Percentiles rank a stretch among this genome's conserved stretches.
Conservation (phyloP, 2,797 vertebrate species). For the Falco novaeseelandiae region DNA sequence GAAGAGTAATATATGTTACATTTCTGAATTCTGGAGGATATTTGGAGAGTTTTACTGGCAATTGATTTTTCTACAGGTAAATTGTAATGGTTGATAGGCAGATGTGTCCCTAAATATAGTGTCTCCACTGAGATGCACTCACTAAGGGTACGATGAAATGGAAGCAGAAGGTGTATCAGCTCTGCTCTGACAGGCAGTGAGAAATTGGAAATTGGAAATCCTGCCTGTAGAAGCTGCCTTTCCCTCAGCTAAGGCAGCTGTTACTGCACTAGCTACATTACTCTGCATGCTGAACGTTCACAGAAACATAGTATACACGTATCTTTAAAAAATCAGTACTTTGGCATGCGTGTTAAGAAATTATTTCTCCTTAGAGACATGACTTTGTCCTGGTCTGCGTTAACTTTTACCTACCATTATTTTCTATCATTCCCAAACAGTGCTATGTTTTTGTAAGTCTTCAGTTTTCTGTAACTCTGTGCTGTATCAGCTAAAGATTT, state of each 20-base stretch:
- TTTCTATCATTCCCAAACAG: neutral
- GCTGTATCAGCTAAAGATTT: neutral
- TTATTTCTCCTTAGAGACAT: neutral
- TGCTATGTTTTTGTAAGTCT: neutral
- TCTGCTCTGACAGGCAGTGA: neutral
- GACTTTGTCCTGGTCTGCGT: neutral
- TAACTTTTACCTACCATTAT: neutral
- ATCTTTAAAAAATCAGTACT: neutral
- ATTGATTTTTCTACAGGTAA: constrained; percentile 43
- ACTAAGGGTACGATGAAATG: neutral
- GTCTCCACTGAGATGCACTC: neutral
- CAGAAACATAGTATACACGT: neutral
- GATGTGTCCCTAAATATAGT: neutral
- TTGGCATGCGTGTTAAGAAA: neutral
- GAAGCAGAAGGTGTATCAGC: neutral
- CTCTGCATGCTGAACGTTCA: neutral
- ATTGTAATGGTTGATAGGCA: constrained; percentile 16
- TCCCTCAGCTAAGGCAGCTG: neutral
- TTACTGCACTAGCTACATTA: neutral
- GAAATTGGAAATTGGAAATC: neutral
- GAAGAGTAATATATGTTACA: constrained; percentile 16
- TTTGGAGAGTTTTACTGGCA: constrained; percentile 48
- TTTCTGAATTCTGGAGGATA: constrained; percentile 24
- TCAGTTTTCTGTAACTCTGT: neutral
- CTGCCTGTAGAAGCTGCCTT: neutral